Percentiles rank a stretch among this genome's conserved stretches.
Evolutionary conservation across 2,113 vertebrate genomes (phyloP).

Genomic region (Nibea albiflora): DNA sequence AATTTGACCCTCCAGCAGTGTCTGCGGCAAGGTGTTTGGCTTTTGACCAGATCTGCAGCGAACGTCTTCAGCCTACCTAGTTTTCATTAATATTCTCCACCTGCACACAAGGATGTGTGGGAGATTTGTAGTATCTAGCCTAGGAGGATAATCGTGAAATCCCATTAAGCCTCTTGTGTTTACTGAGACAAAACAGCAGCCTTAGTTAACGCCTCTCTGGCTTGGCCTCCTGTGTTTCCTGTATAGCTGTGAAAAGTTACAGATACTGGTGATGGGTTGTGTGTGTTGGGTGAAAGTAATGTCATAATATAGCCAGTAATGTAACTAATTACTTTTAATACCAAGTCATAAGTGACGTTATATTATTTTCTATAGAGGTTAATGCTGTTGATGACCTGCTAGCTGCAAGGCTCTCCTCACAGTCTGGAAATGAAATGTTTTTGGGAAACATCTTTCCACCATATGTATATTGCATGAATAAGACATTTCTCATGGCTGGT

Average conservation of each 20-base stretch:
- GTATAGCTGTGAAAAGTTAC: slow-evolving; percentile 34
- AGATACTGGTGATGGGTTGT: not conserved
- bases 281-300: no score
- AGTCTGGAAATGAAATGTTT: not conserved
- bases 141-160: slow-evolving; percentile 77
- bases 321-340: no score
- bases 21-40: slow-evolving; percentile 27
- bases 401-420: slow-evolving; percentile 4
- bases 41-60: slow-evolving; percentile 38
- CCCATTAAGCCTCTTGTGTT: slow-evolving; percentile 79
- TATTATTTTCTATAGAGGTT: no score
- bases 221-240: slow-evolving; percentile 49
- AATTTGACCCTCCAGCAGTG: not conserved
- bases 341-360: no score
- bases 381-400: slow-evolving; percentile 40
- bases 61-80: slow-evolving; percentile 46
- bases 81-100: slow-evolving; percentile 75
- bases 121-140: slow-evolving; percentile 75
- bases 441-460: not conserved
- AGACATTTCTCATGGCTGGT: slow-evolving; percentile 10
- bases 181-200: slow-evolving; percentile 79
- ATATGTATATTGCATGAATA: slow-evolving; percentile 33
- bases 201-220: slow-evolving; percentile 63
- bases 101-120: slow-evolving; percentile 60
- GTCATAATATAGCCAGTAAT: no score